These are phyloP conservation scores for Hylaeus anthracinus DNA, from an alignment of 1,140 invertebrate species.

Conservation along the genomic window DNA sequence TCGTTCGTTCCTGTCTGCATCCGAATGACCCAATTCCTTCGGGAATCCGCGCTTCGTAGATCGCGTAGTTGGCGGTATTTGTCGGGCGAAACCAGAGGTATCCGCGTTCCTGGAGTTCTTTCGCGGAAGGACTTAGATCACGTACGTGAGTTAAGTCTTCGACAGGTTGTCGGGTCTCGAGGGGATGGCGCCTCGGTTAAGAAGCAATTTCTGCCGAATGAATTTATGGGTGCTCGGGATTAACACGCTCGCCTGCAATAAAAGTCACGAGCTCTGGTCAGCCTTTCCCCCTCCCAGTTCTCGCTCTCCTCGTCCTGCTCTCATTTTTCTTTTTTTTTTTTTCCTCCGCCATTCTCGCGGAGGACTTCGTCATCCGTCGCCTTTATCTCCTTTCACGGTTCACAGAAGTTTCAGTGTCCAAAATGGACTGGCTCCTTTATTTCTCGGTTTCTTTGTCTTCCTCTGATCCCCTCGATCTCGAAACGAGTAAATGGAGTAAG, in stretches of 20 bases:
- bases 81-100: not conserved
- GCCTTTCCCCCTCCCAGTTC: not conserved
- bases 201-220: conserved; percentile 70
- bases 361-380: not conserved
- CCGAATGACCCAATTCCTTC: no score
- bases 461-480: conserved; percentile 1
- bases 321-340: not conserved
- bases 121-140: conserved; percentile 11
- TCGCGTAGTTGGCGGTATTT: not conserved
- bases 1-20: no score
- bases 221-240: conserved; percentile 71
- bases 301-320: not conserved
- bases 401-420: conserved; percentile 27
- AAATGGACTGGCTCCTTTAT: conserved; percentile 22
- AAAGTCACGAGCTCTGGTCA: conserved; percentile 61
- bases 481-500: conserved; percentile 33
- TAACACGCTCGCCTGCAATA: conserved; percentile 68
- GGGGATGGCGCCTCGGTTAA: conserved; percentile 60
- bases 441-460: conserved; percentile 26
- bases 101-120: not conserved
- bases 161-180: conserved; percentile 52
- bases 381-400: not conserved
- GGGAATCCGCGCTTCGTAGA: not conserved
- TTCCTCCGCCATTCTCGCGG: not conserved
- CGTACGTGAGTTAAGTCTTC: conserved; percentile 62